Base-by-base conservation (phyloP, 2,888 invertebrate species). In the Gisinianus flammeolus region DNA sequence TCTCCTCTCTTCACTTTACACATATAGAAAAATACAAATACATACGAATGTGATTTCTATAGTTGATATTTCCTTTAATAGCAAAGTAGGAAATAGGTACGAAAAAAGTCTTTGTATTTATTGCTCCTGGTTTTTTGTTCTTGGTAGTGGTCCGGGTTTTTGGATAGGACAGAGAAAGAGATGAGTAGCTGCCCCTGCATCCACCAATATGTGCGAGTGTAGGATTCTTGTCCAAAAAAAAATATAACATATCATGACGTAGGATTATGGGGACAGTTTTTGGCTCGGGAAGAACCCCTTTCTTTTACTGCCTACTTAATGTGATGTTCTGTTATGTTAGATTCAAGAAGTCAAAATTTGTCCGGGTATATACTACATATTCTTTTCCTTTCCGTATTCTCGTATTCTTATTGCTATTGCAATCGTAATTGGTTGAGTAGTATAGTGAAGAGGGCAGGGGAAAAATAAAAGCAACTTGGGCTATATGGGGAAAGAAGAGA, bases 251-350 rank as follows among this genome's bases (percentile, higher is more conserved):
- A 58, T 58, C 56, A 58, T 62, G 26, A 62, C 28, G 62, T 62
- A 62, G 28, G 62, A 62, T 62, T 26, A 62, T 24, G 62, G 28
- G 26, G 62, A 62, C 62, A 62, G 62, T 62, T 62, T 62, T 62
- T 62, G 62, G 28, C 62, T 26, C 26, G 62, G n/a, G 12, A 62
- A 62, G 26, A 62, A 26, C 58, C 62, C 62, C 62, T 26, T 62
- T 62, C 28, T 62, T 26, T 12, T n/a, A n/a, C 4, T 62, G n/a
- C 16, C 24, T 22, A 58, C 62, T 62, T 62, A 62, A 62, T 62
- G 62, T 62, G 62, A 62, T 24, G 2, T 24, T 62, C 62, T 26
- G 22, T 62, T 62, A 12, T 26, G 24, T 8, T 58, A 24, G 56
- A 19, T 3, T 44, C 44, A 44, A 44, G 44, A 16, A 44, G 44